Percentiles rank a stretch among this genome's conserved stretches.
Conservation (phyloP, 1,140 invertebrate species). For the Cotesia glomerata region DNA sequence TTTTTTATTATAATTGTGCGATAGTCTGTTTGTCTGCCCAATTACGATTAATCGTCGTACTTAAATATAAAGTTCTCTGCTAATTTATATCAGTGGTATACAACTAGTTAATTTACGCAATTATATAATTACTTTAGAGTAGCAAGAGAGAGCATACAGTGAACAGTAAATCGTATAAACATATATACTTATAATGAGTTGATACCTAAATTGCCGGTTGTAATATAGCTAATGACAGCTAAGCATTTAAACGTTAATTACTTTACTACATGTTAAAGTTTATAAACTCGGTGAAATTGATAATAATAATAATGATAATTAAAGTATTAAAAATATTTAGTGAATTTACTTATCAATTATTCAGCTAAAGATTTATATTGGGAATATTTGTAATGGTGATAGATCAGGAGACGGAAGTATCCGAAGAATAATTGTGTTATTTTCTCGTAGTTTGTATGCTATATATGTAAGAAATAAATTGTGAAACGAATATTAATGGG, state of each 20-base stretch:
- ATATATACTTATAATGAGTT: not conserved
- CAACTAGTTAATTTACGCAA: slow-evolving; percentile 39
- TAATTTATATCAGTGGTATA: slow-evolving; percentile 35
- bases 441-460: not conserved
- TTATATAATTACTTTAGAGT: slow-evolving; percentile 40
- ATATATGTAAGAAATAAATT: not conserved
- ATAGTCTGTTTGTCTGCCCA: too few relatives aligned
- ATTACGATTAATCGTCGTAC: slow-evolving; percentile 13
- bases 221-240: not conserved
- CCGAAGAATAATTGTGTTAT: not conserved
- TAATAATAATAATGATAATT: not conserved
- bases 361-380: slow-evolving; percentile 1
- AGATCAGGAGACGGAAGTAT: not conserved
- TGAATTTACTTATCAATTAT: not conserved
- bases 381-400: not conserved
- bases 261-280: too few relatives aligned
- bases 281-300: not conserved
- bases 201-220: not conserved
- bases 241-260: too few relatives aligned
- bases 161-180: not conserved
- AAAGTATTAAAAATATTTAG: too few relatives aligned
- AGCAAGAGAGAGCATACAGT: slow-evolving; percentile 16
- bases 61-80: slow-evolving; percentile 30
- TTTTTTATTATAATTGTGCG: too few relatives aligned
- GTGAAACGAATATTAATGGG: slow-evolving; percentile 1